These are phyloP conservation scores for Pseudomyrmex pallidus DNA, from an alignment of 1,140 invertebrate species.

Conservation along the genomic window DNA sequence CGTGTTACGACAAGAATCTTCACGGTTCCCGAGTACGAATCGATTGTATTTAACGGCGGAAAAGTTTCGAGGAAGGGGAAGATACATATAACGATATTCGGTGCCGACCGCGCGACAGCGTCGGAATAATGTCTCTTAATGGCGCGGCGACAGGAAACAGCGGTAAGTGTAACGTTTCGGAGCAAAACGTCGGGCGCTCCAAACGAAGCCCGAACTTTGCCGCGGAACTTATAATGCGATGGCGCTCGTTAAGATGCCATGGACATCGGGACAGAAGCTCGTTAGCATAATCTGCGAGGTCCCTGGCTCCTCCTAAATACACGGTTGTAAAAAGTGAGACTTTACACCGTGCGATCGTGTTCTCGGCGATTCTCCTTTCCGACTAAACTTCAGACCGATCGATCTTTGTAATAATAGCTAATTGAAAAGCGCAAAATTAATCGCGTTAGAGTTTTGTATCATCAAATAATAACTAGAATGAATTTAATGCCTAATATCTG, in stretches of 20 bases:
- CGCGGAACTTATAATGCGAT: constrained; percentile 67
- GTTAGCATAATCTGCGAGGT: constrained; percentile 70
- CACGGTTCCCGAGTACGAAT: constrained; percentile 25
- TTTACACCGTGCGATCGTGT: neutral
- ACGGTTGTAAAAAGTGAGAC: constrained; percentile 44
- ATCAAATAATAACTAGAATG: too few relatives aligned
- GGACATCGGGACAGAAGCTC: constrained; percentile 68
- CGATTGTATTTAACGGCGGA: constrained; percentile 64
- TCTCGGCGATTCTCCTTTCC: neutral
- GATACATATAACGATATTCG: constrained; percentile 53
- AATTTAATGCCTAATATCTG: too few relatives aligned
- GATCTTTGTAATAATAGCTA: neutral
- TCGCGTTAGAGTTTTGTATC: too few relatives aligned
- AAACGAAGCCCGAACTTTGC: constrained; percentile 68
- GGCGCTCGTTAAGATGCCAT: constrained; percentile 71
- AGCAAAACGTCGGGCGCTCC: constrained; percentile 39
- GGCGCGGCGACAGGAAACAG: constrained; percentile 57
- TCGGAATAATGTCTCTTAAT: constrained; percentile 69
- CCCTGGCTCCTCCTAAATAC: constrained; percentile 57
- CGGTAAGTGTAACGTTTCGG: constrained; percentile 67
- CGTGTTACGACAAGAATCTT: constrained; percentile 38
- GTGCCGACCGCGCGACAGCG: constrained; percentile 48
- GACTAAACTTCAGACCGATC: neutral
- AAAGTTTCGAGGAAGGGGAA: constrained; percentile 23
- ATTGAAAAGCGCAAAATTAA: too few relatives aligned